Base-by-base conservation (phyloP, 2,888 invertebrate species). In the Cyaniris semiargus region DNA sequence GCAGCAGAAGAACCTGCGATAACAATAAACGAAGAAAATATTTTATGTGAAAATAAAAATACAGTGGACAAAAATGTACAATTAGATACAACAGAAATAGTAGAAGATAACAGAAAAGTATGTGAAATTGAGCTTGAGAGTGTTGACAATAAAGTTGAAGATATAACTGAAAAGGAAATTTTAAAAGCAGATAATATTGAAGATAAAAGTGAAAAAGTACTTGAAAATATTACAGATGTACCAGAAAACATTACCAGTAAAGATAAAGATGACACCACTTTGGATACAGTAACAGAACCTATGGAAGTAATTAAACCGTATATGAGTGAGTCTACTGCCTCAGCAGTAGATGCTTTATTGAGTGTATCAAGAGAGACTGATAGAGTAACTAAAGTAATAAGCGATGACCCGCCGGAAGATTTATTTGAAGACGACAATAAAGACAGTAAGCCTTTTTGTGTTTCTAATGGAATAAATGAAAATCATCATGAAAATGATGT, bases 401-500 rank as follows among this genome's bases (percentile, higher is more conserved):
- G 90, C 81, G 88, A 91, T 60, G 93, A 93, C 83, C 90, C 87
- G 1, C 93, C 93, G 7, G 94, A 94, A 84, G 91, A 93, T 81
- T 85, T 94, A 79, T 93, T 93, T 82, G 94, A 94, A 85, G 93
- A 94, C 81, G 94, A 94, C 79, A 87, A 86, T 82, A 91, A 87
- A 84, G 90, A 90, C 76, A 87, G 75, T 77, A 80, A 72, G 77
- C 77, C 79, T 13, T 70, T 77, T 34, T 84, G 80, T 78, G 84
- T 82, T 76, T 71, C 85, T 31, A 89, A 88, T 81, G 87, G 86
- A 76, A 84, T 84, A 77, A 83, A 85, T 76, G 82, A 76, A 76
- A 77, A 78, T 27, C 80, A 80, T 58, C 79, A 82, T 76, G 82
- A 81, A 74, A 83, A 79, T 76, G 80, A 81, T n/a, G 76, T 78